Percentiles rank a stretch among this genome's conserved stretches.
Conservation (phyloP, 1,140 invertebrate genomes). For the Mizuhopecten yessoensis region DNA sequence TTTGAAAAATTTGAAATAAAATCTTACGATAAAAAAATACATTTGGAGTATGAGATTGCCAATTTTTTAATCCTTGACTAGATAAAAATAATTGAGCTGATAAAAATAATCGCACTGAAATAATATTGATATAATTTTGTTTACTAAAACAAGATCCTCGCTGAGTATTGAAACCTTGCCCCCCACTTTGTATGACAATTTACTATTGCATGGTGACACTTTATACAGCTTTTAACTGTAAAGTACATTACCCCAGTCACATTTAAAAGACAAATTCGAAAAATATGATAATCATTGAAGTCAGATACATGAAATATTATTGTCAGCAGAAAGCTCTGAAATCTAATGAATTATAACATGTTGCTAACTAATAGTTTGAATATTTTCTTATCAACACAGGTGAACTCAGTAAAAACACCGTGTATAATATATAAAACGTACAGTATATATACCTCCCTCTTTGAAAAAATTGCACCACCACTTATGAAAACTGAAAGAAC, state of each 20-base stretch:
- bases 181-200: neutral
- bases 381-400: too few species aligned
- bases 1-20: neutral
- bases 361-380: too few species aligned
- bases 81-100: neutral
- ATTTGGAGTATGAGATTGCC: neutral
- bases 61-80: neutral
- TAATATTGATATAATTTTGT: neutral
- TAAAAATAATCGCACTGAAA: too few species aligned
- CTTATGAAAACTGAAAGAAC: too few species aligned
- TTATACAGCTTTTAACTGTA: neutral
- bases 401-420: too few species aligned
- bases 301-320: too few species aligned
- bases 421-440: too few species aligned
- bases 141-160: neutral
- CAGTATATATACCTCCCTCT: too few species aligned
- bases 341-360: too few species aligned
- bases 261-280: neutral
- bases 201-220: neutral
- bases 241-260: neutral
- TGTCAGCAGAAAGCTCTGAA: too few species aligned
- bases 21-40: neutral
- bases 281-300: neutral
- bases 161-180: too few species aligned
- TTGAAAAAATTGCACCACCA: too few species aligned